Evolutionary conservation across 2,888 invertebrate species (phyloP).

Genomic region (Sialis lutaria): DNA sequence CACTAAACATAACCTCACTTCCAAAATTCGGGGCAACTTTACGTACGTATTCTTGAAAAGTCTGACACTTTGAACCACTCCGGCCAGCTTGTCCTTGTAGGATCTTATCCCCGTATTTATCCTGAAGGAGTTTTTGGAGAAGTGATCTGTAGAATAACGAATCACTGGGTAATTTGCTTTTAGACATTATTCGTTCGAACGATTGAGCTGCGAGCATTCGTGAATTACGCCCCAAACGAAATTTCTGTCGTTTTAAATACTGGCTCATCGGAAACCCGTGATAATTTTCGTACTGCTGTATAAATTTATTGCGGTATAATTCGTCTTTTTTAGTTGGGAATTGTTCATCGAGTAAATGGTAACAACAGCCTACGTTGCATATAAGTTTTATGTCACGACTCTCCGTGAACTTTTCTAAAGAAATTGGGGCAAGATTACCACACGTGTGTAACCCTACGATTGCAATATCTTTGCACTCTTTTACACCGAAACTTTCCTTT

Average conservation of each 20-base stretch:
- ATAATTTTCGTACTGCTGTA: constrained; percentile 16
- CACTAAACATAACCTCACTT: constrained; percentile 29
- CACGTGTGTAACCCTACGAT: constrained; percentile 76
- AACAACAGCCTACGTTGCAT: constrained; percentile 80
- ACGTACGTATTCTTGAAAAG: constrained; percentile 51
- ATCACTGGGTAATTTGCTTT: constrained; percentile 37
- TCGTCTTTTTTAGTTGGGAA: constrained; percentile 18
- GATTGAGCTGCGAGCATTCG: constrained; percentile 78
- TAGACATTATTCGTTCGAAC: constrained; percentile 43
- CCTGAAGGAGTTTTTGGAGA: constrained; percentile 42
- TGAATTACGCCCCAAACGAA: constrained; percentile 51
- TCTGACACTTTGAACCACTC: constrained; percentile 36
- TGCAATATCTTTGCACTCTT: constrained; percentile 26
- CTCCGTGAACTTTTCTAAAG: constrained; percentile 46
- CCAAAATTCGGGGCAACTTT: constrained; percentile 44
- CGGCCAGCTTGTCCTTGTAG: constrained; percentile 40
- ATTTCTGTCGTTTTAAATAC: constrained; percentile 31
- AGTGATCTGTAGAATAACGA: constrained; percentile 62
- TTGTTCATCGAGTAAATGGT: constrained; percentile 57
- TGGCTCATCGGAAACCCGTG: constrained; percentile 52
- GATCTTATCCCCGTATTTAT: constrained; percentile 23
- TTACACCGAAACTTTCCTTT: constrained; percentile 27
- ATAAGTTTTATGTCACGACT: constrained; percentile 37
- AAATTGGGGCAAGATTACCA: constrained; percentile 62
- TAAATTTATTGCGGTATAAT: constrained; percentile 19